Evolutionary conservation across 2,113 vertebrate species (phyloP).

Genomic region (Gobio gobio): DNA sequence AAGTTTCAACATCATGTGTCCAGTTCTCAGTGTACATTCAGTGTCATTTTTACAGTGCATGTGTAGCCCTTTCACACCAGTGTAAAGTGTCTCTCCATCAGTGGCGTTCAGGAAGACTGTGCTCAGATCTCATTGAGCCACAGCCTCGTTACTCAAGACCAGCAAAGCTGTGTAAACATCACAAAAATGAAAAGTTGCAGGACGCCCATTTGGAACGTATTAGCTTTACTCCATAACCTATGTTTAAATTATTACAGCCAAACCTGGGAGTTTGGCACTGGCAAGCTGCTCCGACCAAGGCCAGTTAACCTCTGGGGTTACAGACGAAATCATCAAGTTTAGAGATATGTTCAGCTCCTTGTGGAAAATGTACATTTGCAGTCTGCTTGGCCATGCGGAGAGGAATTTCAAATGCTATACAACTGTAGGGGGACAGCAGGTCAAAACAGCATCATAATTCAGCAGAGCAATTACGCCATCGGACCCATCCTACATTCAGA

Average conservation of each 20-base stretch:
- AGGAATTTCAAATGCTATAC: not conserved
- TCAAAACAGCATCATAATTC: constrained; percentile 20
- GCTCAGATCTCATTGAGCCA: constrained; percentile 50
- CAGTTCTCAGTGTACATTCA: not conserved
- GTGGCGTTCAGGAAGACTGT: constrained; percentile 47
- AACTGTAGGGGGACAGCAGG: not conserved
- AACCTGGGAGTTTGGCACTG: constrained; percentile 59
- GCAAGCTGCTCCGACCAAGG: constrained; percentile 52
- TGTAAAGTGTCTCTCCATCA: constrained; percentile 39
- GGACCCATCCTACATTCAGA: constrained; percentile 17
- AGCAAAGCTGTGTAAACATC: constrained; percentile 68
- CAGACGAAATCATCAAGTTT: constrained; percentile 45
- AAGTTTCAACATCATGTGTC: not conserved
- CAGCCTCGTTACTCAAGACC: constrained; percentile 59
- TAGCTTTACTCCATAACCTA: constrained; percentile 59
- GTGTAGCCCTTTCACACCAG: not conserved
- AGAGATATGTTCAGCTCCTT: constrained; percentile 38
- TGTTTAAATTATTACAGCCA: constrained; percentile 67
- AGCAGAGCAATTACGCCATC: constrained; percentile 12
- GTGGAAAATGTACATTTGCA: constrained; percentile 48
- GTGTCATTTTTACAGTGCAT: not conserved
- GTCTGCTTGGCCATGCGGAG: constrained; percentile 5
- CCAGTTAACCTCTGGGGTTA: constrained; percentile 62
- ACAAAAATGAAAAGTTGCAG: constrained; percentile 65
- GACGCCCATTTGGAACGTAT: constrained; percentile 67